Evolutionary conservation across 2,888 invertebrate species (phyloP).

Genomic region (Girardia tigrina): DNA sequence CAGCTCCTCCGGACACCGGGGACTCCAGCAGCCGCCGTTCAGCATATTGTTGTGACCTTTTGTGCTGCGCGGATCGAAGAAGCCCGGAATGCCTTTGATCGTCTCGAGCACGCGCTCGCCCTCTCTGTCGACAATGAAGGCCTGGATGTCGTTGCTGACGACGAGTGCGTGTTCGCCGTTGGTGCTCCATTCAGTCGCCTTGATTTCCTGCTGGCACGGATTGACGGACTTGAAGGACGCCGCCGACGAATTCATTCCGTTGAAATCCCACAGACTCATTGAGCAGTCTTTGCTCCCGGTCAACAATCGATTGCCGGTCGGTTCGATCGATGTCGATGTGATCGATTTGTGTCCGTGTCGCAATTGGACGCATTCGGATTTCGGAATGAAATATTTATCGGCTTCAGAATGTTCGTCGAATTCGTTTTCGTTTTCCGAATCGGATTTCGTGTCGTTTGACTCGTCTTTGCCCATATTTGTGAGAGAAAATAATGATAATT

Average conservation of each 20-base stretch:
- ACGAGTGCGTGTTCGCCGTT: conserved; percentile 80
- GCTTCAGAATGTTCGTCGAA: conserved; percentile 5
- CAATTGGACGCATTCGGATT: background rate
- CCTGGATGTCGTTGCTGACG: conserved; percentile 65
- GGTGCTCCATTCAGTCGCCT: conserved; percentile 68
- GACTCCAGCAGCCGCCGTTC: conserved; percentile 36
- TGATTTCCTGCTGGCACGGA: conserved; percentile 87
- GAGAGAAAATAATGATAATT: too few species aligned
- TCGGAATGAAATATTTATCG: background rate
- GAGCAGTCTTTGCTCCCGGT: conserved; percentile 62
- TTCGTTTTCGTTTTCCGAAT: background rate
- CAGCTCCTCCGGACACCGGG: conserved; percentile 58
- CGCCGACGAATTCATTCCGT: conserved; percentile 58
- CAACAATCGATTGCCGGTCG: background rate
- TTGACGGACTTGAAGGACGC: conserved; percentile 73
- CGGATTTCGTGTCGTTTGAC: too few species aligned
- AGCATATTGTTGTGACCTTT: conserved; percentile 52
- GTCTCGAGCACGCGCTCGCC: conserved; percentile 83
- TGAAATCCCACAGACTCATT: conserved; percentile 73
- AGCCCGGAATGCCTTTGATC: conserved; percentile 84
- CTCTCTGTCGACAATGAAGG: conserved; percentile 81
- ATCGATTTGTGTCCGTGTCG: background rate
- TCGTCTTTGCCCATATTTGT: too few species aligned
- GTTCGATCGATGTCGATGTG: background rate
- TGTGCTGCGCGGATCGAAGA: conserved; percentile 77